Conservation (phyloP, 2,797 vertebrate genomes). For the Discoglossus pictus region DNA sequence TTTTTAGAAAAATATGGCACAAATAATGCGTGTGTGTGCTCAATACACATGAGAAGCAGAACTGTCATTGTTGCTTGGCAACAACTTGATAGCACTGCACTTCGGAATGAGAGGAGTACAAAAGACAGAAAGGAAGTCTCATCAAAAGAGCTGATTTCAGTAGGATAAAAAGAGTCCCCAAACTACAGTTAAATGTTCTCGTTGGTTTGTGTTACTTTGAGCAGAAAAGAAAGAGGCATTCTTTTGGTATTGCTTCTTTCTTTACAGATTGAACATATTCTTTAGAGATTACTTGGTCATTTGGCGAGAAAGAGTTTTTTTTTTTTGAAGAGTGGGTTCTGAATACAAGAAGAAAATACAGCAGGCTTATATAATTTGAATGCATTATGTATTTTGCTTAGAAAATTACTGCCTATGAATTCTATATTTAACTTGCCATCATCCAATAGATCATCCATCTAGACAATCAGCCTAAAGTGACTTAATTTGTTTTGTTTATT, state of each 20-base stretch:
- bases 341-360: too few species aligned
- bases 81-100: slow-evolving; percentile 36
- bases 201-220: slow-evolving; percentile 23
- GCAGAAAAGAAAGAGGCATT: slow-evolving; percentile 13
- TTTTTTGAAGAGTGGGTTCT: too few species aligned
- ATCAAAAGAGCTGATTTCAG: slow-evolving; percentile 32
- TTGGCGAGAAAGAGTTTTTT: background rate
- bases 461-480: too few species aligned
- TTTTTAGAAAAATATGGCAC: background rate
- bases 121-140: slow-evolving; percentile 35
- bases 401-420: too few species aligned
- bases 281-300: slow-evolving; percentile 24
- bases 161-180: slow-evolving; percentile 38
- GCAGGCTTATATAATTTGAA: too few species aligned
- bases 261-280: slow-evolving; percentile 2
- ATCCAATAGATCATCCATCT: too few species aligned
- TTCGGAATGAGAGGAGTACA: slow-evolving; percentile 31
- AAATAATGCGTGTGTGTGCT: slow-evolving; percentile 22
- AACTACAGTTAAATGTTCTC: slow-evolving; percentile 41
- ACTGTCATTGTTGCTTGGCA: slow-evolving; percentile 26
- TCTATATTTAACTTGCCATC: too few species aligned
- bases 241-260: slow-evolving; percentile 14
- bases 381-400: too few species aligned
- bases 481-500: too few species aligned
- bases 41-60: slow-evolving; percentile 24